Evolutionary conservation across 2,113 vertebrate species (phyloP), one percentile per base, ranked within the genome.

Genomic region (Laticauda colubrina): DNA sequence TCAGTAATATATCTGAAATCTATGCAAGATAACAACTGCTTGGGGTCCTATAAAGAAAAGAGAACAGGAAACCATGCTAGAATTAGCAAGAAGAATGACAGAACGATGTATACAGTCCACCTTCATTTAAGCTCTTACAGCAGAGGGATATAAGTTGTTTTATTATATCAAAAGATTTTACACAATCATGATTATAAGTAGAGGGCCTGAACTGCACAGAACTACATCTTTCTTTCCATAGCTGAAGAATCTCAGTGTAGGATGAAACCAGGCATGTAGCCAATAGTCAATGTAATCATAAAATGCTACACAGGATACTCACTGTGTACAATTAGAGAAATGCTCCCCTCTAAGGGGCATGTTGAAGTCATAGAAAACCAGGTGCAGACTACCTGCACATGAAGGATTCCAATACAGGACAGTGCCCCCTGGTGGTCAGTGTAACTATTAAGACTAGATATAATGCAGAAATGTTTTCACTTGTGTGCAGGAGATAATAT

Each of bases 1-100:
- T 98, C 97, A 0, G 96, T 98, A 97, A 98, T 98, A 75, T 98
- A 98, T 95, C 98, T 97, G 95, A 98, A 98, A 97, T 99, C 98
- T 29, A 98, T 97, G 96, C 98, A 98, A 53, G 97, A 98, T 43
- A 98, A 90, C 39, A 98, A 96, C 93, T 92, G 94, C 93, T 95
- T 95, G 9, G 98, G 97, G 69, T 97, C 97, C 98, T 98, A 95
- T 91, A 3, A 93, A 56, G 55, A 85, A 93, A 56, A 53, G 34
- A 86, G 45, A 57, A 56, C 3, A 94, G 26, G 2, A 26, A 53
- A 15, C 20, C 45, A 91, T 92, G 20, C 57, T 54, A 91, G 85
- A 48, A 90, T 2, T 45, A 45, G n/a, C 48, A n/a, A 85, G 24
- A 6, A 14, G 23, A 75, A 53, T 57, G 34, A 39, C 34, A 81